Evolutionary conservation across 2,113 vertebrate species (phyloP), one percentile per base, ranked within the genome.

Genomic region (Camarhynchus parvulus): DNA sequence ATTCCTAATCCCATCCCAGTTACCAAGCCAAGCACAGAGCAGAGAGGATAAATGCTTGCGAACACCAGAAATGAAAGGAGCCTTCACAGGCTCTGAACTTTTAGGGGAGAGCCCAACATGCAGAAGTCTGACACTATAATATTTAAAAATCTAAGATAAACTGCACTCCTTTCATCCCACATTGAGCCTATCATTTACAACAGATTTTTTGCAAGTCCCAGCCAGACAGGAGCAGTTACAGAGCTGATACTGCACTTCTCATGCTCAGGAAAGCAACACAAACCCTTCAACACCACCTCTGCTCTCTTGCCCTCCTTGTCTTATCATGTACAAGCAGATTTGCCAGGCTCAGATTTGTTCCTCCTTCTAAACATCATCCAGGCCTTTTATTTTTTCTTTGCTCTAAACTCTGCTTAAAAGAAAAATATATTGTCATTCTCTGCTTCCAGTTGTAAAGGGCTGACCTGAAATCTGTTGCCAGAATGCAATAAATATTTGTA

Each of bases 141-240:
- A 87, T 76, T 91, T 67, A 27, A 90, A 94, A 92, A 77, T 44
- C 44, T 62, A 83, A 83, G 42, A 80, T 56, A 66, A 92, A 92
- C 31, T 37, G 50, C n/a, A 39, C 28, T 85, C 11, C 58, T 86
- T 92, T 88, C 35, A 72, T 87, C 47, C 27, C 30, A 56, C 6
- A 3, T 74, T 83, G 42, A 90, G 33, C 50, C n/a, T 33, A 17
- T 66, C 15, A 20, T 35, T 91, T 39, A 55, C 1, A 1, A 59
- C 66, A 66, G 49, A 27, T 10, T 73, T 78, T 91, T 69, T 28
- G n/a, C 64, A 70, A n/a, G 41, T 68, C n/a, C 35, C 53, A 89
- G 49, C 50, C 37, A 84, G 44, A 42, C n/a, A 84, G 59, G 11
- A 93, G 46, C 61, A 93, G 53, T 27, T 82, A 66, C 41, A 33